phyloP scores from a whole-genome alignment of 2,888 invertebrate species.

The Acrocera orbiculus region DNA sequence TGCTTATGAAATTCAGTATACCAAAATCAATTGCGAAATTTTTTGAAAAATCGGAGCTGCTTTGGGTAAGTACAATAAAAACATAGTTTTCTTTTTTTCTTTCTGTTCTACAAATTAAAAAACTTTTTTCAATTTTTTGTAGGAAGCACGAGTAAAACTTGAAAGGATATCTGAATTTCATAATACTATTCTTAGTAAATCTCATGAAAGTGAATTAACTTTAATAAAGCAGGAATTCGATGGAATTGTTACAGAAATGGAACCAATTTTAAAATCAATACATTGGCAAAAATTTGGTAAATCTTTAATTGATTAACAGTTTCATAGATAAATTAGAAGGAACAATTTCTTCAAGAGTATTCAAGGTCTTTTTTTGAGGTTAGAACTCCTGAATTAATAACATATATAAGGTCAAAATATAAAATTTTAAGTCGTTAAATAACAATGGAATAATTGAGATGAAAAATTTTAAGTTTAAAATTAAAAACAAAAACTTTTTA shows the following conservation, averaged over 20 bases:
- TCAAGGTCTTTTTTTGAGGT: too few species aligned
- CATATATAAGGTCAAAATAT: too few species aligned
- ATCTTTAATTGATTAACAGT: too few species aligned
- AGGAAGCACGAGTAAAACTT: slow-evolving; percentile 38
- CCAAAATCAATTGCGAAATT: slow-evolving; percentile 44
- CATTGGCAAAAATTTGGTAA: slow-evolving; percentile 66
- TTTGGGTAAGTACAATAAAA: slow-evolving; percentile 38
- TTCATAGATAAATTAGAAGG: too few species aligned
- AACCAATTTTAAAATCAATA: slow-evolving; percentile 46
- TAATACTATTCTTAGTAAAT: slow-evolving; percentile 57
- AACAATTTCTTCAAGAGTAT: too few species aligned
- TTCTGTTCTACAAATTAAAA: slow-evolving; percentile 14
- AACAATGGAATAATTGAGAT: too few species aligned
- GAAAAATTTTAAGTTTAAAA: too few species aligned
- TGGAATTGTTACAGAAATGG: slow-evolving; percentile 50
- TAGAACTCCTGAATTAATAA: too few species aligned
- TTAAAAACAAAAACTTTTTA: too few species aligned
- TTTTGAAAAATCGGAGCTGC: slow-evolving; percentile 48
- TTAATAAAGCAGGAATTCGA: slow-evolving; percentile 59
- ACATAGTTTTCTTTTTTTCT: too few species aligned
- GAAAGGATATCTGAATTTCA: slow-evolving; percentile 59
- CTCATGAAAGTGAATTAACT: slow-evolving; percentile 57
- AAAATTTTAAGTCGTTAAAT: too few species aligned
- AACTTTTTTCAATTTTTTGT: slow-evolving; percentile 1
- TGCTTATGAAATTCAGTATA: slow-evolving; percentile 44